phyloP scores from a whole-genome alignment of 2,888 invertebrate species.

The Melikaiella ostensackeni region DNA sequence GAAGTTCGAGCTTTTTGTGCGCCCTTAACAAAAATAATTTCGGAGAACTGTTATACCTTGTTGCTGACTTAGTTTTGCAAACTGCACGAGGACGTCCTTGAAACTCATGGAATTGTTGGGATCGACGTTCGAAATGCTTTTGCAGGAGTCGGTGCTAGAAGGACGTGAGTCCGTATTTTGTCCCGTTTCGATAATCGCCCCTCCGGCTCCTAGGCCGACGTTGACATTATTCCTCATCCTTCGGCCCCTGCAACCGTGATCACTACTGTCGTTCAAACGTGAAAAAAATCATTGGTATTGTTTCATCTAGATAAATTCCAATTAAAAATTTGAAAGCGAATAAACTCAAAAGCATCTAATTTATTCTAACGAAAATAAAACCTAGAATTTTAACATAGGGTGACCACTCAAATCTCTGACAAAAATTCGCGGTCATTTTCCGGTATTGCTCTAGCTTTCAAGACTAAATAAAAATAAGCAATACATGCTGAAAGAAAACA shows the following conservation, averaged over 20 bases:
- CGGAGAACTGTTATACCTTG: slow-evolving; percentile 62
- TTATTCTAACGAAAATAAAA: too few relatives aligned
- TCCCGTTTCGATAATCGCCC: slow-evolving; percentile 73
- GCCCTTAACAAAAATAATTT: too few relatives aligned
- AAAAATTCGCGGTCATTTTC: too few relatives aligned
- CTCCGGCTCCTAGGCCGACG: slow-evolving; percentile 73
- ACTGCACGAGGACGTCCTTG: slow-evolving; percentile 87
- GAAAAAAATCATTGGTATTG: slow-evolving; percentile 4
- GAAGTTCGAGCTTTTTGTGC: too few relatives aligned
- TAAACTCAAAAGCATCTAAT: too few relatives aligned
- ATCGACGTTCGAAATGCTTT: slow-evolving; percentile 76
- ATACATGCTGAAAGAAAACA: too few relatives aligned
- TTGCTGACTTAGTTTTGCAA: slow-evolving; percentile 81
- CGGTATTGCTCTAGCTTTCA: too few relatives aligned
- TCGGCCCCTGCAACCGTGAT: slow-evolving; percentile 67
- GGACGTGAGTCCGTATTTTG: slow-evolving; percentile 77
- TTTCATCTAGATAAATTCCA: background rate
- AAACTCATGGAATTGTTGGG: slow-evolving; percentile 80
- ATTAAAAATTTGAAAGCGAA: background rate
- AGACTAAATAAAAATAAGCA: too few relatives aligned
- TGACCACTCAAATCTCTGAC: too few relatives aligned
- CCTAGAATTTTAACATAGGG: too few relatives aligned
- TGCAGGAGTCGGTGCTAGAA: slow-evolving; percentile 79
- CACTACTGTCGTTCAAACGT: background rate
- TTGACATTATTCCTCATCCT: slow-evolving; percentile 75